Conservation (phyloP, 2,797 vertebrate species). For the Dromococcyx pavoninus region DNA sequence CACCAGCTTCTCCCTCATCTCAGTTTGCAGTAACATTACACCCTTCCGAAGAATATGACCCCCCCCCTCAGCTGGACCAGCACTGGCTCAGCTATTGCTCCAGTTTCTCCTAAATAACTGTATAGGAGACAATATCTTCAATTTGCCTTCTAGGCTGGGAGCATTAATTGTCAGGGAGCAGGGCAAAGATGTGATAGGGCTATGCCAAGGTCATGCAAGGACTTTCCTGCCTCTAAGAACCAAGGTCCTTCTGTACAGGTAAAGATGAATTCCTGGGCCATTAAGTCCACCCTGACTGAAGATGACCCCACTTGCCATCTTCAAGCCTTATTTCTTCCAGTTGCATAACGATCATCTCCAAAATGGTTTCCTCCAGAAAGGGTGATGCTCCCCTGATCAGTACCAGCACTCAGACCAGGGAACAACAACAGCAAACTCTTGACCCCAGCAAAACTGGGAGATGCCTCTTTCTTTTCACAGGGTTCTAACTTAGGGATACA, state of each 20-base stretch:
- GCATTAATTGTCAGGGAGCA: not conserved
- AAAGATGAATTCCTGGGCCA: not conserved
- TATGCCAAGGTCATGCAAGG: not conserved
- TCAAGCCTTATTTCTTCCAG: not conserved
- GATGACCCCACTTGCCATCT: not conserved
- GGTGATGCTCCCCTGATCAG: not conserved
- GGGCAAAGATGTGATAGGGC: not conserved
- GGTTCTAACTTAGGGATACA: not conserved
- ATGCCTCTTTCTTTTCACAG: not conserved
- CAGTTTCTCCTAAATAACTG: not conserved
- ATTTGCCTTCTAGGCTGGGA: not conserved
- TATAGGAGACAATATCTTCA: not conserved
- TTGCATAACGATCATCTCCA: not conserved
- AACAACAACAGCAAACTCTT: not conserved
- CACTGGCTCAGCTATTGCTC: not conserved
- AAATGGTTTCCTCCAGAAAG: not conserved
- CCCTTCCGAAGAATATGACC: not conserved
- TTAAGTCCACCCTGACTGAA: not conserved
- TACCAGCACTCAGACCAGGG: not conserved
- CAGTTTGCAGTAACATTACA: not conserved
- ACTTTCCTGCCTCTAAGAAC: not conserved
- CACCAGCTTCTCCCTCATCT: not conserved
- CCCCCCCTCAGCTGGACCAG: not conserved
- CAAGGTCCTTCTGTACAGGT: not conserved
- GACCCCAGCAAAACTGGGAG: not conserved